Evolutionary conservation across 2,888 invertebrate species (phyloP).

Genomic region (Spisula subtruncata): DNA sequence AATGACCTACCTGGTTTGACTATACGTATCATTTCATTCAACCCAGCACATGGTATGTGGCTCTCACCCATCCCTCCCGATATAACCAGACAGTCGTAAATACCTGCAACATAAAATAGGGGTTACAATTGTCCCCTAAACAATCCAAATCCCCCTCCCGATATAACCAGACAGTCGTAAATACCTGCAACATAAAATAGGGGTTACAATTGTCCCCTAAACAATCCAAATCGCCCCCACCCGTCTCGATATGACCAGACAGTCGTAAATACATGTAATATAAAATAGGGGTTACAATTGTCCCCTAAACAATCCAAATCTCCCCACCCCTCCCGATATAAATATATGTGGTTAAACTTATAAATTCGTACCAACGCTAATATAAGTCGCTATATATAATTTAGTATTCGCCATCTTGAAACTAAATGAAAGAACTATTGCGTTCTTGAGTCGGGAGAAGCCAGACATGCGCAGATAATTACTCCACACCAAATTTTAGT

Average conservation of each 20-base stretch:
- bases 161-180: slow-evolving; percentile 60
- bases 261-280: slow-evolving; percentile 73
- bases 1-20: slow-evolving; percentile 73
- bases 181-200: background rate
- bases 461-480: too few species aligned
- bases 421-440: too few species aligned
- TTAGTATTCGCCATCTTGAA: too few species aligned
- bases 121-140: background rate
- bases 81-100: slow-evolving; percentile 72
- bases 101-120: slow-evolving; percentile 62
- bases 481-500: too few species aligned
- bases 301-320: slow-evolving; percentile 72
- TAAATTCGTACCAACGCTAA: too few species aligned
- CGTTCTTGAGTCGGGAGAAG: too few species aligned
- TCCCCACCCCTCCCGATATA: too few species aligned
- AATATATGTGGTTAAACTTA: too few species aligned
- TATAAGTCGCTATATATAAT: too few species aligned
- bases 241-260: too few species aligned
- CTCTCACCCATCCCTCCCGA: slow-evolving; percentile 79
- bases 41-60: slow-evolving; percentile 75
- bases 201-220: slow-evolving; percentile 57
- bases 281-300: background rate
- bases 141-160: too few species aligned
- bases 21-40: slow-evolving; percentile 75
- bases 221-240: too few species aligned